Percentiles rank a stretch among this genome's conserved stretches.
Evolutionary conservation across 2,888 invertebrate species (phyloP).

Genomic region (Alitta virens): DNA sequence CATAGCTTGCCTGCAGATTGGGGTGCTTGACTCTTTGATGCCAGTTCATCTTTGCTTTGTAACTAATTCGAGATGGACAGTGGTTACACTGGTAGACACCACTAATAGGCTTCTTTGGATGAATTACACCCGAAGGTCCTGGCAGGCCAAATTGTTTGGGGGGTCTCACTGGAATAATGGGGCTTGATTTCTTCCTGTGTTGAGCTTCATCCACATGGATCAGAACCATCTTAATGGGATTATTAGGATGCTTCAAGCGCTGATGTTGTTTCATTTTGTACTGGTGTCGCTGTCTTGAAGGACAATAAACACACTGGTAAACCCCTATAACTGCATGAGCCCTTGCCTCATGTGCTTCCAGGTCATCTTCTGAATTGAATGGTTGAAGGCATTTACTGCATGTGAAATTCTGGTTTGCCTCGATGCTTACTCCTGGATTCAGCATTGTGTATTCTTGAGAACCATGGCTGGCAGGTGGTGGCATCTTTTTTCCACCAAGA

Average conservation of each 20-base stretch:
- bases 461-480: neutral
- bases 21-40: conserved; percentile 1
- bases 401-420: neutral
- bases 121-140: neutral
- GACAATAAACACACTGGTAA: neutral
- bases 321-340: neutral
- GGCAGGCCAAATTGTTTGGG: too few species aligned
- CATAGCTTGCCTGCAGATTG: neutral
- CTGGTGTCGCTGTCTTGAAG: neutral
- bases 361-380: neutral
- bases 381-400: neutral
- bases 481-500: too few species aligned
- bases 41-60: neutral
- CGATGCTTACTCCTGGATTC: too few species aligned
- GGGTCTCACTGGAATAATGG: too few species aligned
- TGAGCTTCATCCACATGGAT: neutral
- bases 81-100: neutral
- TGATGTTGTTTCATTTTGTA: neutral
- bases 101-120: neutral
- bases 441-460: neutral
- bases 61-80: conserved; percentile 1
- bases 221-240: neutral
- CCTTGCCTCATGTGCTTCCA: neutral
- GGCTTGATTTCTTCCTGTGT: too few species aligned
- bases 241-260: neutral